phyloP scores from a whole-genome alignment of 2,113 vertebrate genomes.

The Setophaga petechia region DNA sequence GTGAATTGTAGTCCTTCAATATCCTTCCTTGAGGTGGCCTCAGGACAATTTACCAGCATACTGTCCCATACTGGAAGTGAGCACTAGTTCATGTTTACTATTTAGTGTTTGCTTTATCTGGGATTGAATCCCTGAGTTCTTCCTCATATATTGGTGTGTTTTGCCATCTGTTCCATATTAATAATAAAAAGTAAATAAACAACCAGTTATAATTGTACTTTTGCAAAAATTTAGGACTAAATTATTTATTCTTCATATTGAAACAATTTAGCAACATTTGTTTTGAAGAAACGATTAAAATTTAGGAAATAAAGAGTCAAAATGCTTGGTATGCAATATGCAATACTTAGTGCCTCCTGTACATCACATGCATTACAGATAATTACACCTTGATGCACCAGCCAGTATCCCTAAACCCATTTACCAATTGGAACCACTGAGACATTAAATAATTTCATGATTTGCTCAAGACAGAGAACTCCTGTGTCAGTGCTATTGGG shows the following conservation, averaged over 20 bases:
- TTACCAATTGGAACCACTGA: not conserved
- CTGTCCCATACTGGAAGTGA: not conserved
- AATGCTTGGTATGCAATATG: not conserved
- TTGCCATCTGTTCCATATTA: not conserved
- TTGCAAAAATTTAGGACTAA: not conserved
- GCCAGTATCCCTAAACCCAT: not conserved
- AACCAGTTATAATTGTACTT: constrained; percentile 12
- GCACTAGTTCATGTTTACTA: not conserved
- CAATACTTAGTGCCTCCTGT: not conserved
- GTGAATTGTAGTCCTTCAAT: not conserved
- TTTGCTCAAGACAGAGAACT: not conserved
- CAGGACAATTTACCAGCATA: not conserved
- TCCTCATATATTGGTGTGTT: not conserved
- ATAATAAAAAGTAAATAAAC: constrained; percentile 15
- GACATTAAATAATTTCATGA: not conserved
- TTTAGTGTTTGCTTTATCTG: not conserved
- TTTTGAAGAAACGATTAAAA: not conserved
- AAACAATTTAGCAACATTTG: not conserved
- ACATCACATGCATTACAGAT: fast-evolving
- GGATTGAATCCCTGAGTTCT: not conserved
- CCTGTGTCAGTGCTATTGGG: not conserved
- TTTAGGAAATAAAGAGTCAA: not conserved
- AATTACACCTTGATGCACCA: not conserved
- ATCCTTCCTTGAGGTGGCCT: not conserved
- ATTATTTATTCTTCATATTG: not conserved